Conservation (phyloP, 2,797 vertebrate genomes). For the Melanotaenia boesemani region DNA sequence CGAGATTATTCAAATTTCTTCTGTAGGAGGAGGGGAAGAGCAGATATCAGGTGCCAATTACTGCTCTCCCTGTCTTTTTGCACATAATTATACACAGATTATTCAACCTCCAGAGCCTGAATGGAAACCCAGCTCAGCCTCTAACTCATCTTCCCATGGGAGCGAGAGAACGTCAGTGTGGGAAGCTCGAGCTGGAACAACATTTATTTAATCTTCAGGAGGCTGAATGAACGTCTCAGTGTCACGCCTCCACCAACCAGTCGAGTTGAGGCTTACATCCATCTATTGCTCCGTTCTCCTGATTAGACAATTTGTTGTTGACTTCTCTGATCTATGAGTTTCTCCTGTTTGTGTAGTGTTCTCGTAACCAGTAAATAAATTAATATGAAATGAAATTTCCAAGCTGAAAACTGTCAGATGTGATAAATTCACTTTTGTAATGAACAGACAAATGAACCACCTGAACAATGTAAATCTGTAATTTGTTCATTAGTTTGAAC, state of each 20-base stretch:
- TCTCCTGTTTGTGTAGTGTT: too few species aligned
- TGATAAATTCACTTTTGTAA: too few species aligned
- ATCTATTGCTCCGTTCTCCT: too few species aligned
- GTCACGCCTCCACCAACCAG: neutral
- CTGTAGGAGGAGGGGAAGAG: conserved; percentile 34
- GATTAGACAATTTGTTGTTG: too few species aligned
- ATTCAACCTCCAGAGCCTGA: conserved; percentile 61
- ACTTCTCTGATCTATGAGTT: too few species aligned
- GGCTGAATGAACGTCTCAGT: neutral
- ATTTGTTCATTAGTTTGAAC: too few species aligned
- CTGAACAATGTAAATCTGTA: too few species aligned
- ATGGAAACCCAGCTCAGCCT: conserved; percentile 53
- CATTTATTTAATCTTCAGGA: conserved; percentile 26
- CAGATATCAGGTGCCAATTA: conserved; percentile 70
- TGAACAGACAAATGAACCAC: too few species aligned
- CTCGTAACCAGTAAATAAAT: too few species aligned
- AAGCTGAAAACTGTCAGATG: too few species aligned
- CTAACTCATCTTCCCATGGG: conserved; percentile 30
- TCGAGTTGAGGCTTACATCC: too few species aligned
- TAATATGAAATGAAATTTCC: too few species aligned
- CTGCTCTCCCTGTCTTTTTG: conserved; percentile 47
- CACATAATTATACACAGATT: conserved; percentile 63
- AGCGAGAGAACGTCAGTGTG: conserved; percentile 42
- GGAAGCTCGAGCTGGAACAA: conserved; percentile 34
- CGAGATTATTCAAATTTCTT: conserved; percentile 56